Evolutionary conservation across 2,888 invertebrate genomes (phyloP).

Genomic region (Andrena trimmerana): DNA sequence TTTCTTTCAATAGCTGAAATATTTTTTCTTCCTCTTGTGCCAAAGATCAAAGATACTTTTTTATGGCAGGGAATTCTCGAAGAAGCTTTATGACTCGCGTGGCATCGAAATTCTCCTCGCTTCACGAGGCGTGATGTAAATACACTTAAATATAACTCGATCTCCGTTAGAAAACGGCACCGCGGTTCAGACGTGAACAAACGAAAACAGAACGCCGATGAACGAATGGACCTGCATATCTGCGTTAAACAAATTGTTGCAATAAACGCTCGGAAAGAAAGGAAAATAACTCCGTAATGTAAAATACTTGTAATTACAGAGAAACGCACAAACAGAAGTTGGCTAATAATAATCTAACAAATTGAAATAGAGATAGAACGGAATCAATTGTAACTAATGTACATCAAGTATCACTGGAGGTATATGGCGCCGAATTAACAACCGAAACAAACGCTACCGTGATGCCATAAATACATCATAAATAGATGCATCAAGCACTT

Average conservation of each 20-base stretch:
- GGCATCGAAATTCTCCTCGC: constrained; percentile 25
- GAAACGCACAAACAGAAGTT: background rate
- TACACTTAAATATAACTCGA: constrained; percentile 70
- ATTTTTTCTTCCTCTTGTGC: background rate
- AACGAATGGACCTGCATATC: background rate
- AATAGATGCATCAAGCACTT: constrained; percentile 48
- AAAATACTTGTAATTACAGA: too few relatives aligned
- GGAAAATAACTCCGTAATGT: background rate
- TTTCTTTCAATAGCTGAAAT: background rate
- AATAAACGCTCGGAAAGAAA: too few relatives aligned
- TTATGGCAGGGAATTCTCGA: constrained; percentile 21
- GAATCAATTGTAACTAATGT: background rate
- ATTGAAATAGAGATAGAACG: background rate
- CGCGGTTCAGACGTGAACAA: constrained; percentile 25
- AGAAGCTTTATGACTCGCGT: constrained; percentile 36
- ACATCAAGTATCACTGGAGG: background rate
- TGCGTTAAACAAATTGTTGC: background rate
- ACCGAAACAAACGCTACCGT: constrained; percentile 38
- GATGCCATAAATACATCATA: constrained; percentile 61
- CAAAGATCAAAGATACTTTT: constrained; percentile 20
- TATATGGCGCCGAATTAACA: constrained; percentile 1
- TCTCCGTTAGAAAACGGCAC: constrained; percentile 62
- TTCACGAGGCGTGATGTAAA: constrained; percentile 54
- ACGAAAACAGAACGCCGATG: constrained; percentile 32
- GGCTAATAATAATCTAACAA: background rate